A percentile compares a stretch with the other conserved stretches of the same genome.
phyloP scores from a whole-genome alignment of 2,113 vertebrate species.

The Podilymbus podiceps region DNA sequence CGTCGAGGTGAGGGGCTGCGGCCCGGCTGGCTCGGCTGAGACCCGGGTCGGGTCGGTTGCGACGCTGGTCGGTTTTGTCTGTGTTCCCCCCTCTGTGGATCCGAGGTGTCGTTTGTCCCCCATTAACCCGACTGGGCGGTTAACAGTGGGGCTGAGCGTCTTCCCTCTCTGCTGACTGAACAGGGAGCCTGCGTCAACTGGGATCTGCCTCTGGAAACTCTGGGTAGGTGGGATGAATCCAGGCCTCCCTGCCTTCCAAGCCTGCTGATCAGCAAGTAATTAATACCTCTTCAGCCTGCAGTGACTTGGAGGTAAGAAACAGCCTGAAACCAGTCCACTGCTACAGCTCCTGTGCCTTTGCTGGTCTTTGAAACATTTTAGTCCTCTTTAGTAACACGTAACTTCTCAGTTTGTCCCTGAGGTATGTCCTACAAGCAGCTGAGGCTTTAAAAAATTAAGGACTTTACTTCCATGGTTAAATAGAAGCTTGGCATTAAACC shows the following conservation, averaged over 20 bases:
- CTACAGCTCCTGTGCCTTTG: background rate
- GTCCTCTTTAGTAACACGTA: background rate
- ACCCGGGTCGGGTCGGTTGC: too few species aligned
- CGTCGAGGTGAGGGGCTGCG: background rate
- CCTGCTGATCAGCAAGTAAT: background rate
- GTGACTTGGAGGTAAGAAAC: background rate
- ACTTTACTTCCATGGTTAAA: background rate
- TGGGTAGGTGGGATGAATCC: constrained; percentile 1
- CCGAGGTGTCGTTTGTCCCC: background rate
- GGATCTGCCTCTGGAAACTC: background rate
- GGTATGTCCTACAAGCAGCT: background rate
- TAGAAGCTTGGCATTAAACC: background rate
- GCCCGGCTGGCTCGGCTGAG: background rate
- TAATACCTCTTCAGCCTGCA: background rate
- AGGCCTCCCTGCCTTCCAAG: background rate
- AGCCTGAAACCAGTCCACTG: background rate
- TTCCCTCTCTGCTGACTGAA: background rate
- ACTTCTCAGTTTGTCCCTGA: background rate
- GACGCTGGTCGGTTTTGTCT: background rate
- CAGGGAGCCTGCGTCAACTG: background rate
- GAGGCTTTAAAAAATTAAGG: background rate
- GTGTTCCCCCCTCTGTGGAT: background rate
- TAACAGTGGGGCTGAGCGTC: background rate
- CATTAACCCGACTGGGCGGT: background rate
- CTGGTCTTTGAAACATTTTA: background rate